Percentiles rank a stretch among this genome's conserved stretches.
Evolutionary conservation across 2,888 invertebrate genomes (phyloP).

Genomic region (Tachina fera): DNA sequence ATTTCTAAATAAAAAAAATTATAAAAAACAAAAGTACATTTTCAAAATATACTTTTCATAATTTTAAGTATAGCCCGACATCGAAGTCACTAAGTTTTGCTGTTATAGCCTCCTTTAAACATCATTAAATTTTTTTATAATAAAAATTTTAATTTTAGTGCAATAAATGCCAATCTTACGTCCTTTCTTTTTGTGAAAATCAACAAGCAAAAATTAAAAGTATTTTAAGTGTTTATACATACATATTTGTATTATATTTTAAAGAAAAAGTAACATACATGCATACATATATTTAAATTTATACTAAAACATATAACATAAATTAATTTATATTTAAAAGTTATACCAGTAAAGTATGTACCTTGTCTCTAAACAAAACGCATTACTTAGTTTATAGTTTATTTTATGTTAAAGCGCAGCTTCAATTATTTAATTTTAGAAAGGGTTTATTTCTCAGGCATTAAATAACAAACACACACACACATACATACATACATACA

Average conservation of each 20-base stretch:
- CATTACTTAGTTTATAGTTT: slow-evolving; percentile 47
- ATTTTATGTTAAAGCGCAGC: slow-evolving; percentile 38
- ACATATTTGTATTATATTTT: neutral
- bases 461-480: slow-evolving; percentile 56
- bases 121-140: slow-evolving; percentile 9
- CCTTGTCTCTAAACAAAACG: slow-evolving; percentile 42
- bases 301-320: neutral
- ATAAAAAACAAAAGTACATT: too few relatives aligned
- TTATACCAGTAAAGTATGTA: slow-evolving; percentile 40
- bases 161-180: slow-evolving; percentile 52
- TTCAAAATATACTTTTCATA: too few relatives aligned
- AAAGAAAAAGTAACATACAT: slow-evolving; percentile 8
- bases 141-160: slow-evolving; percentile 16
- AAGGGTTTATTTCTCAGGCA: slow-evolving; percentile 71
- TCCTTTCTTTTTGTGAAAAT: slow-evolving; percentile 47
- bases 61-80: too few relatives aligned
- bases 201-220: slow-evolving; percentile 19
- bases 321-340: slow-evolving; percentile 7
- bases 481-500: slow-evolving; percentile 21
- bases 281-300: slow-evolving; percentile 27
- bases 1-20: too few relatives aligned
- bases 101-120: neutral
- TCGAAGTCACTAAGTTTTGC: too few relatives aligned
- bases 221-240: slow-evolving; percentile 1
- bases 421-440: slow-evolving; percentile 57